Percentiles rank a stretch among this genome's conserved stretches.
Conservation (phyloP, 1,140 invertebrate species). For the Tyrophagus putrescentiae region DNA sequence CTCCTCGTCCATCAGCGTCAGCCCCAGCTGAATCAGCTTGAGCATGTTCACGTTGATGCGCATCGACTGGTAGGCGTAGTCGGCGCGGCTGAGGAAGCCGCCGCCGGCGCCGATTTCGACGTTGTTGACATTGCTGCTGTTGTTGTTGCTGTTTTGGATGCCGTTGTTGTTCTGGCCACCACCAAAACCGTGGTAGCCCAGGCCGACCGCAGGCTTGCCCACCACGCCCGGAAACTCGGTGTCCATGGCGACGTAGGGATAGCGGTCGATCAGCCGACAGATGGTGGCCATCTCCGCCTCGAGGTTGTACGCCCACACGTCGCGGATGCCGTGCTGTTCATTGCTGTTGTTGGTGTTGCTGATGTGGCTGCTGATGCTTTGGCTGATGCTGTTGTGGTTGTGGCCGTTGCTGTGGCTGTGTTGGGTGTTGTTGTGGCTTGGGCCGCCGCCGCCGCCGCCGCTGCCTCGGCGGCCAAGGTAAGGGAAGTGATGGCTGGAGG, state of each 20-base stretch:
- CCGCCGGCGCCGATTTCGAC: constrained; percentile 56
- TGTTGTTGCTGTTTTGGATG: too few relatives aligned
- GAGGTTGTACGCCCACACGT: constrained; percentile 91
- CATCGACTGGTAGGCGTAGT: constrained; percentile 88
- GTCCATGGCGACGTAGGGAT: constrained; percentile 96
- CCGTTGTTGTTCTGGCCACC: too few relatives aligned
- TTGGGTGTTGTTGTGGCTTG: too few relatives aligned
- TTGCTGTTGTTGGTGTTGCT: too few relatives aligned
- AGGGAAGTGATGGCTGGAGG: too few relatives aligned
- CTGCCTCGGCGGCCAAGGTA: too few relatives aligned
- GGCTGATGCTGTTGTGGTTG: too few relatives aligned
- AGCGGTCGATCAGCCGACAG: constrained; percentile 77
- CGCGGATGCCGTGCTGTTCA: constrained; percentile 77
- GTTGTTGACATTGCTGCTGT: too few relatives aligned
- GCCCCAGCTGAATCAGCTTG: constrained; percentile 81
- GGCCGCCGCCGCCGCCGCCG: too few relatives aligned
- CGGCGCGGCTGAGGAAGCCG: constrained; percentile 79
- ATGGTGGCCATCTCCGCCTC: constrained; percentile 91
- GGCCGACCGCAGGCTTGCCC: constrained; percentile 64
- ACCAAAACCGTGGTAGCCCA: too few relatives aligned
- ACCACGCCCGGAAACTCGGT: constrained; percentile 98
- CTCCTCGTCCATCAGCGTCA: constrained; percentile 55
- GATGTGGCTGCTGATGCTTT: too few relatives aligned
- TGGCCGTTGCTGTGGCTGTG: too few relatives aligned
- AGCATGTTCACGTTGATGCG: constrained; percentile 87